Conservation (phyloP, 2,113 vertebrate genomes). For the Microcebus ravelobensis region DNA sequence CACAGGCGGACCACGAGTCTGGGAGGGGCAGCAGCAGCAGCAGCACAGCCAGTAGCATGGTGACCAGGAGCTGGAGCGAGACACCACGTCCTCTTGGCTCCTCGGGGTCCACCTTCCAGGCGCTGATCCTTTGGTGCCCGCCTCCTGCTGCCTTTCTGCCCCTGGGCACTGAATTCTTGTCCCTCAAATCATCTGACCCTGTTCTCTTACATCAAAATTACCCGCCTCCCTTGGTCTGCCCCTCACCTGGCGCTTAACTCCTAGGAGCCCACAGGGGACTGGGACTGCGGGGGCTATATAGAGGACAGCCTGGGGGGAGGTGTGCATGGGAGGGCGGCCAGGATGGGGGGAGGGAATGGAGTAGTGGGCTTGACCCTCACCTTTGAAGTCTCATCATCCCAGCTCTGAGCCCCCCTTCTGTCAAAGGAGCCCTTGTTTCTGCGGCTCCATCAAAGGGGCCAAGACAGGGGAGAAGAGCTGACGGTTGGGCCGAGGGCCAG, state of each 20-base stretch:
- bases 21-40: slow-evolving; percentile 22
- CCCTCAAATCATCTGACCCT: not conserved
- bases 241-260: slow-evolving; percentile 65
- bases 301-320: slow-evolving; percentile 2
- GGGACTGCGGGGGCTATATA: slow-evolving; percentile 49
- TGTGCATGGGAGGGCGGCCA: not conserved
- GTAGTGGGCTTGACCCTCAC: slow-evolving; percentile 62
- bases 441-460: slow-evolving; percentile 73
- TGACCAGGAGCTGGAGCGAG: not conserved
- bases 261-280: not conserved
- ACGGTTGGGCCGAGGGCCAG: slow-evolving; percentile 73
- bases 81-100: not conserved
- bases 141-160: not conserved
- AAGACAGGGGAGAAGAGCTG: slow-evolving; percentile 32
- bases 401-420: slow-evolving; percentile 58
- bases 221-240: not conserved
- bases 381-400: slow-evolving; percentile 70
- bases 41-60: slow-evolving; percentile 55
- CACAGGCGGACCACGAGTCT: not conserved
- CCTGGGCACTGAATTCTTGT: not conserved
- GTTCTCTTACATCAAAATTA: not conserved
- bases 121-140: not conserved
- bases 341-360: slow-evolving; percentile 12
- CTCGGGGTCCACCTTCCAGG: not conserved
- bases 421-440: slow-evolving; percentile 78